Percentiles rank a stretch among this genome's conserved stretches.
Evolutionary conservation across 2,888 invertebrate genomes (phyloP).

Genomic region (Hesperia comma): DNA sequence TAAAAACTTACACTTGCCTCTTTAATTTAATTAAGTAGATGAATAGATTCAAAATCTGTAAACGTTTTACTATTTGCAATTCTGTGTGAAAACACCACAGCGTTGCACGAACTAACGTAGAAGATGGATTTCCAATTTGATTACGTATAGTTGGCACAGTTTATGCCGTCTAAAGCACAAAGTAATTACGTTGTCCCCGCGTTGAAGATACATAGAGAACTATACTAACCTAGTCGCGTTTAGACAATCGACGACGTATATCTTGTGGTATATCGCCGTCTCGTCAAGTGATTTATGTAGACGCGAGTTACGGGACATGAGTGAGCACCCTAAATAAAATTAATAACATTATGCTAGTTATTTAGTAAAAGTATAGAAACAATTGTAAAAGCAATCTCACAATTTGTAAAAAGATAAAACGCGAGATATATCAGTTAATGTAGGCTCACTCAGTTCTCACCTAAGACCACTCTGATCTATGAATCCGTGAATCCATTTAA

Average conservation of each 20-base stretch:
- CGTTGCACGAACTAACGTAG: constrained; percentile 26
- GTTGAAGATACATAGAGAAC: constrained; percentile 57
- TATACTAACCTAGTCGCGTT: constrained; percentile 47
- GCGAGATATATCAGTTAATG: too few relatives aligned
- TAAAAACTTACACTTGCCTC: too few relatives aligned
- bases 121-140: constrained; percentile 46
- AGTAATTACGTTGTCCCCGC: constrained; percentile 64
- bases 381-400: too few relatives aligned
- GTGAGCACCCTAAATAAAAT: too few relatives aligned
- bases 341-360: too few relatives aligned
- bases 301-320: constrained; percentile 50
- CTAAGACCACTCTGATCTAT: too few relatives aligned
- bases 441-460: too few relatives aligned
- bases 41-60: not conserved
- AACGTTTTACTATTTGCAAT: constrained; percentile 2
- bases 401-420: too few relatives aligned
- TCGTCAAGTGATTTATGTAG: constrained; percentile 37
- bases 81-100: constrained; percentile 10
- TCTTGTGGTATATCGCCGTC: constrained; percentile 32
- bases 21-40: too few relatives aligned
- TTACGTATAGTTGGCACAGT: constrained; percentile 53
- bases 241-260: constrained; percentile 12
- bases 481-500: too few relatives aligned
- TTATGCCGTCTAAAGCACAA: constrained; percentile 58
- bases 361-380: too few relatives aligned